These are phyloP conservation scores for Eulacestoma nigropectus DNA, from an alignment of 2,113 vertebrate genomes.

Conservation along the genomic window DNA sequence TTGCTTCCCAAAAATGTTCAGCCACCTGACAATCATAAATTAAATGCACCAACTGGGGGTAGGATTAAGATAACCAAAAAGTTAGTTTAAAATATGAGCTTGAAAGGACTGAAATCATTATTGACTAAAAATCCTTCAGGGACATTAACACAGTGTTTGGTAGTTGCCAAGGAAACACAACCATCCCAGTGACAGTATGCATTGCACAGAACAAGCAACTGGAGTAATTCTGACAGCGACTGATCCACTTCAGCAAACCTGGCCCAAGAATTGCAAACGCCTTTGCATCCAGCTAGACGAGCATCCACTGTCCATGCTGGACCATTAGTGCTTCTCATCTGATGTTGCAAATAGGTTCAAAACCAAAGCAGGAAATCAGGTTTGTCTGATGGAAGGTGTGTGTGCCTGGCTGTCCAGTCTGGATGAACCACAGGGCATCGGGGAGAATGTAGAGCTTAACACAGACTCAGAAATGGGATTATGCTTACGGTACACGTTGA, in stretches of 20 bases:
- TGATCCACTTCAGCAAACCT: neutral
- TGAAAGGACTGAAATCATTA: constrained; percentile 50
- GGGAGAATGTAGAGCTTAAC: too few species aligned
- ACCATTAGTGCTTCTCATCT: rapidly evolving
- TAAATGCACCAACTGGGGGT: neutral
- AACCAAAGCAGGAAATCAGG: neutral
- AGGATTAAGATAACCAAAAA: constrained; percentile 32
- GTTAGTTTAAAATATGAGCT: constrained; percentile 53
- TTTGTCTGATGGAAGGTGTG: neutral
- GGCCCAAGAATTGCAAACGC: neutral
- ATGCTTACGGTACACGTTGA: neutral
- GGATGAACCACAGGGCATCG: neutral
- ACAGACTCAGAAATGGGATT: neutral
- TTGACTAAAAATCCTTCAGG: constrained; percentile 50
- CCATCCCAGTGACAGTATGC: constrained; percentile 30
- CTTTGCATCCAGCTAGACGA: neutral
- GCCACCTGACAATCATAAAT: constrained; percentile 26
- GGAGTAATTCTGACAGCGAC: constrained; percentile 15
- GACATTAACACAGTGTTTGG: constrained; percentile 55
- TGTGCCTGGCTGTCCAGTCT: neutral
- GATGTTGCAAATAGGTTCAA: neutral
- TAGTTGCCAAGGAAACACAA: constrained; percentile 71
- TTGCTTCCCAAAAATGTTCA: neutral
- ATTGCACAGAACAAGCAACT: constrained; percentile 30
- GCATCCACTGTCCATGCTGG: neutral